Conservation (phyloP, 1,140 invertebrate species). For the Cotesia chilonis region DNA sequence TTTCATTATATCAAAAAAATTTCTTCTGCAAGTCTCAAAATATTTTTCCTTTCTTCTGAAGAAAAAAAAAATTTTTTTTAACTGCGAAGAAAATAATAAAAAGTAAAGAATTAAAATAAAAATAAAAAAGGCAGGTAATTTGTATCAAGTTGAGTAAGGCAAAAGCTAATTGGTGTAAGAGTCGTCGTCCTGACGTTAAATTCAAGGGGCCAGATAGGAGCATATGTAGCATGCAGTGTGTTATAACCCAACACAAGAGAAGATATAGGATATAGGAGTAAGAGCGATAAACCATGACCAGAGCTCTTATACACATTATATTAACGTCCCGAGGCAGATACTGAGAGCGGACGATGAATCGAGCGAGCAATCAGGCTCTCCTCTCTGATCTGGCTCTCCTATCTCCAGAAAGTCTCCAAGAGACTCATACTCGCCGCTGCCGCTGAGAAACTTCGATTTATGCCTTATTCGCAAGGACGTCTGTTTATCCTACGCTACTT, state of each 20-base stretch:
- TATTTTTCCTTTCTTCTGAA: not conserved
- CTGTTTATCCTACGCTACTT: not conserved
- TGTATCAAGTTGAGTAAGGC: conserved; percentile 1
- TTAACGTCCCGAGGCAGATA: conserved; percentile 1
- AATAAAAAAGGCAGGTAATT: not conserved
- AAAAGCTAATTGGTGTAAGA: conserved; percentile 25
- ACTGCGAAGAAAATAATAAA: not conserved
- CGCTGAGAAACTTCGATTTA: not conserved
- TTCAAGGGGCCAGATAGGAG: conserved; percentile 8
- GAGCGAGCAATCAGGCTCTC: conserved; percentile 4
- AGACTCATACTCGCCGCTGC: not conserved
- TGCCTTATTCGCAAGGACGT: conserved; percentile 17
- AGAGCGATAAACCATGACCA: conserved; percentile 17
- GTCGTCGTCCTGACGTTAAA: conserved; percentile 21
- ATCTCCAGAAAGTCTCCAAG: no score
- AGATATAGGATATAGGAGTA: not conserved
- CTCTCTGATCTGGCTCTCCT: no score
- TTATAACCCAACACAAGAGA: no score
- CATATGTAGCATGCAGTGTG: no score
- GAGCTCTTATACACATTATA: not conserved
- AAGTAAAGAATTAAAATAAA: not conserved
- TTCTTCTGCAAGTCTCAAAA: no score
- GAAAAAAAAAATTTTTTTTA: not conserved
- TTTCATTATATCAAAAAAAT: no score
- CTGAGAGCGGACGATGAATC: conserved; percentile 1